phyloP scores from a whole-genome alignment of 2,888 invertebrate genomes.

The Drosophila infuscata region DNA sequence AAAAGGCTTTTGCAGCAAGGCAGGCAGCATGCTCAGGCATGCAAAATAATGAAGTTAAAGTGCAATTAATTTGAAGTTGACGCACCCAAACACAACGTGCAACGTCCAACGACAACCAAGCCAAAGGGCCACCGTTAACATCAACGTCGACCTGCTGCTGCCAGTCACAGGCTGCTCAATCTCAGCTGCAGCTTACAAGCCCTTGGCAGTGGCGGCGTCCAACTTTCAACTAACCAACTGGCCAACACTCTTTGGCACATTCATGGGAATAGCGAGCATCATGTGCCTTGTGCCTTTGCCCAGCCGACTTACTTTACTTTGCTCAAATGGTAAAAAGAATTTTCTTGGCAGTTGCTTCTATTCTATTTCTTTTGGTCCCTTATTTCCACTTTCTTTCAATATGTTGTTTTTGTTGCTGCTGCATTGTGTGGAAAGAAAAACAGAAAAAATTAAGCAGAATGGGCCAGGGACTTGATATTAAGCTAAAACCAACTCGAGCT shows the following conservation, averaged over 20 bases:
- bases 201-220: background rate
- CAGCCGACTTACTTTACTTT: constrained; percentile 63
- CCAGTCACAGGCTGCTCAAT: constrained; percentile 38
- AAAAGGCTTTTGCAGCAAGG: background rate
- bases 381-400: background rate
- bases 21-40: constrained; percentile 66
- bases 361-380: constrained; percentile 23
- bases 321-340: constrained; percentile 45
- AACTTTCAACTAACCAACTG: constrained; percentile 14
- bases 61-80: constrained; percentile 78
- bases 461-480: constrained; percentile 45
- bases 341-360: constrained; percentile 66
- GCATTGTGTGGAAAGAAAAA: constrained; percentile 59
- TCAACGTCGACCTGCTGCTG: constrained; percentile 38
- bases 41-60: constrained; percentile 79
- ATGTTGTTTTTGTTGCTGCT: constrained; percentile 32
- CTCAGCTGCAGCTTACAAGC: constrained; percentile 7
- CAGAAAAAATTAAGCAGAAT: constrained; percentile 37
- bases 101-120: constrained; percentile 5
- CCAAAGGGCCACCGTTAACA: constrained; percentile 16
- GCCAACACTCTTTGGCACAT: constrained; percentile 20
- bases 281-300: constrained; percentile 64
- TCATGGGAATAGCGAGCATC: constrained; percentile 17
- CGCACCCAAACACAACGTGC: constrained; percentile 20
- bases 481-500: constrained; percentile 52